Evolutionary conservation across 30 jellyfish, hydroid and myxozoan genomes (phyloP), one percentile per base, ranked within the genome.

Genomic region (Hydractinia symbiolongicarpus): DNA sequence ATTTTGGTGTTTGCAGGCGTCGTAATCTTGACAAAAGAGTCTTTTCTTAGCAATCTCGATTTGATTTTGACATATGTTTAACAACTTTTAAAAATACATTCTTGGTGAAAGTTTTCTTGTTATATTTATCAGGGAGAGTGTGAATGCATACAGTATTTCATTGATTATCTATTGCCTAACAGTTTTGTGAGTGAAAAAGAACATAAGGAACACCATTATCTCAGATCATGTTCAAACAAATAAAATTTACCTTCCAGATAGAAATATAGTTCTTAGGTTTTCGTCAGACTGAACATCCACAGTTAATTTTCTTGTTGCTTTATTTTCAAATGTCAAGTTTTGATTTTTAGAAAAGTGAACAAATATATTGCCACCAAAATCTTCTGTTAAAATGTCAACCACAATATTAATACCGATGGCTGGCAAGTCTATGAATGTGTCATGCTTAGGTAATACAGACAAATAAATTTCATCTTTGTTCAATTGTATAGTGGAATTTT

Each of bases 211-310:
- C 44, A 30, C 2, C 44, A 30, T 30, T 30, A 0, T 30, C 44
- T 30, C 44, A 2, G 44, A 30, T 30, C 13, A 54, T 9, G 7
- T 17, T 53, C 13, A 55, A 15, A 53, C 7, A 55, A 5, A 52
- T 9, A 54, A 77, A 8, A 61, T 9, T 77, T 52, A 77, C 85
- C 79, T 77, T 77, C 85, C 85, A 9, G 78, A 30, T 77, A 77
- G 76, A 16, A 77, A 54, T 16, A 77, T 19, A n/a, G 61, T 77
- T n/a, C 85, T 77, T 53, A 14, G 13, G 8, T 77, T 61, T 61
- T 21, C 79, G 60, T 77, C 79, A 52, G 75, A 61, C 15, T 55
- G 30, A 54, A 10, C 54, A 49, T 66, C 55, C 16, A 77, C n/a
- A 50, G 61, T 49, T 74, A 30, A 30, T 10, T 50, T 50, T 13